A percentile compares a stretch with the other conserved stretches of the same genome.
Conservation (phyloP, 2,113 vertebrate genomes). For the Platycercus adscitus region DNA sequence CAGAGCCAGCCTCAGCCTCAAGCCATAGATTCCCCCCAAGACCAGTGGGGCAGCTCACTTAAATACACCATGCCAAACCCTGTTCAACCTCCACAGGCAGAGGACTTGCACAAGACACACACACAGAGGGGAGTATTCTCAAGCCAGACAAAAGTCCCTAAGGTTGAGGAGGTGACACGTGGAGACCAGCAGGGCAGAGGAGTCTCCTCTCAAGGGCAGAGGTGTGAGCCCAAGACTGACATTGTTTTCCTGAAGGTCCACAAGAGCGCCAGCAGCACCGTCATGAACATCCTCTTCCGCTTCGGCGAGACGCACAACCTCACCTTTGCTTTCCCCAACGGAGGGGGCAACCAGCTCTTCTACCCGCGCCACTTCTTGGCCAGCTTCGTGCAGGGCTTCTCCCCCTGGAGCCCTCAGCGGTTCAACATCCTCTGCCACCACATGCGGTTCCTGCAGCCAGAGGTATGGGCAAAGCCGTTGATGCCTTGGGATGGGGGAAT, state of each 20-base stretch:
- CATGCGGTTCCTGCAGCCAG: slow-evolving; percentile 80
- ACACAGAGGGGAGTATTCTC: not conserved
- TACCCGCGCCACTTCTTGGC: slow-evolving; percentile 80
- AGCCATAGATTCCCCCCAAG: not conserved
- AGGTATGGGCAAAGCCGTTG: slow-evolving; percentile 57
- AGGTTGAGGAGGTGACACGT: not conserved
- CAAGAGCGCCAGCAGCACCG: slow-evolving; percentile 87
- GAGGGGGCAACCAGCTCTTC: slow-evolving; percentile 75
- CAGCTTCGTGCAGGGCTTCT: slow-evolving; percentile 76
- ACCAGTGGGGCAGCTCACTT: not conserved
- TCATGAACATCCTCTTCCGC: slow-evolving; percentile 86
- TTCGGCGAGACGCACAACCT: slow-evolving; percentile 82
- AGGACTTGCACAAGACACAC: not conserved
- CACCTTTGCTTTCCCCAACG: slow-evolving; percentile 80
- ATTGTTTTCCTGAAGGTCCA: slow-evolving; percentile 88
- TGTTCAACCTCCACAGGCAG: not conserved
- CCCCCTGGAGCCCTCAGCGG: not conserved
- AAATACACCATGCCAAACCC: not conserved
- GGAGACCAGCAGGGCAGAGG: not conserved
- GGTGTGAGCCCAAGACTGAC: slow-evolving; percentile 75
- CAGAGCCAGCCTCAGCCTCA: not conserved
- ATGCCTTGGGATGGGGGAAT: fast-evolving
- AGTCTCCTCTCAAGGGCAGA: not conserved
- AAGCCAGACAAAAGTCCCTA: not conserved
- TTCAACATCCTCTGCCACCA: slow-evolving; percentile 89